Conservation (phyloP, 2,888 invertebrate species). For the Hyles lineata region DNA sequence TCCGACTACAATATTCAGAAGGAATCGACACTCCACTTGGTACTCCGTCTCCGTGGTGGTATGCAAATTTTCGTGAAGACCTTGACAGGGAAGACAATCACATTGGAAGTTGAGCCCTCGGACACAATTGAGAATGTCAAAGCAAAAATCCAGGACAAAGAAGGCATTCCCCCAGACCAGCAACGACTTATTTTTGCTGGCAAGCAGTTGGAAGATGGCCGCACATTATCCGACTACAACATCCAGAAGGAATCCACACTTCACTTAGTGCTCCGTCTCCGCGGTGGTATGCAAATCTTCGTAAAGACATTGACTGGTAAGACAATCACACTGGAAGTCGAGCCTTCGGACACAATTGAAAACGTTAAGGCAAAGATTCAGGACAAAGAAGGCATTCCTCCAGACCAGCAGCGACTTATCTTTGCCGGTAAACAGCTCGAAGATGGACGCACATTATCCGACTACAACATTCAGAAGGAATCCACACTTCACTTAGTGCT, state of each 20-base stretch:
- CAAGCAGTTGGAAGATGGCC: slow-evolving; percentile 32
- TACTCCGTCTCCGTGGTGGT: slow-evolving; percentile 46
- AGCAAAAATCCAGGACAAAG: slow-evolving; percentile 35
- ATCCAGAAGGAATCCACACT: slow-evolving; percentile 32
- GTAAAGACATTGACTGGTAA: slow-evolving; percentile 31
- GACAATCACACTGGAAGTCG: slow-evolving; percentile 30
- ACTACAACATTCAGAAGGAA: slow-evolving; percentile 35
- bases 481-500: slow-evolving; percentile 33
- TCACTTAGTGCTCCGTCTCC: slow-evolving; percentile 28
- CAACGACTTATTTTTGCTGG: slow-evolving; percentile 32
- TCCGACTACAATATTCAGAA: slow-evolving; percentile 48
- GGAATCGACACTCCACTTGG: slow-evolving; percentile 47
- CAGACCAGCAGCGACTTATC: slow-evolving; percentile 34
- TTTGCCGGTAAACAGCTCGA: slow-evolving; percentile 34
- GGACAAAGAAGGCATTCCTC: slow-evolving; percentile 34
- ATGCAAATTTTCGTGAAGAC: slow-evolving; percentile 39
- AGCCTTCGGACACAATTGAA: slow-evolving; percentile 30
- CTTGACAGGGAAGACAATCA: slow-evolving; percentile 35
- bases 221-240: slow-evolving; percentile 31
- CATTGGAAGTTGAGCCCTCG: slow-evolving; percentile 31
- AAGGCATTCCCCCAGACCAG: slow-evolving; percentile 32
- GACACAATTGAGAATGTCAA: slow-evolving; percentile 35
- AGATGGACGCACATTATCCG: slow-evolving; percentile 33
- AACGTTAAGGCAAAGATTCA: slow-evolving; percentile 32
- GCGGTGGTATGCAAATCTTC: slow-evolving; percentile 33